Evolutionary conservation across 2,888 invertebrate genomes (phyloP).

Genomic region (Nebria brevicollis): DNA sequence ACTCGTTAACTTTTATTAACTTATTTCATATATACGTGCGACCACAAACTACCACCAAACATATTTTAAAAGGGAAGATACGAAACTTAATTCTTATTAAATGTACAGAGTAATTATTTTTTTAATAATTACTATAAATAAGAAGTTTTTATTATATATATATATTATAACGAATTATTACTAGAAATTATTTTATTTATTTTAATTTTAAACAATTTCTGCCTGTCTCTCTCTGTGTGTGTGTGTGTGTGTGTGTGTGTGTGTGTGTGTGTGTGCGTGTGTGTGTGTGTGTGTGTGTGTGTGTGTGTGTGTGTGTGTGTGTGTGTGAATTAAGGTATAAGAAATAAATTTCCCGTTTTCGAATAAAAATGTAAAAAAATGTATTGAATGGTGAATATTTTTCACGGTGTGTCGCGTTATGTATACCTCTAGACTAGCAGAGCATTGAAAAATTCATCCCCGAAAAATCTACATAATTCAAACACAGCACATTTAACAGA

Average conservation of each 20-base stretch:
- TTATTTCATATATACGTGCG: not conserved
- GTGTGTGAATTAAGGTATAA: not conserved
- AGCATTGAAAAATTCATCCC: constrained; percentile 37
- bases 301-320: not conserved
- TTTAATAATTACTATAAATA: no score
- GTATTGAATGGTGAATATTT: not conserved
- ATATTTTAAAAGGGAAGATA: not conserved
- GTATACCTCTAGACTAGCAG: constrained; percentile 10
- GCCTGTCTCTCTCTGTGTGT: no score
- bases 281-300: no score
- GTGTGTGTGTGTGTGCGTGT: not conserved
- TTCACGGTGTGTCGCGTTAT: not conserved
- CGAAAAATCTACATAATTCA: constrained; percentile 40
- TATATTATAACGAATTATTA: no score
- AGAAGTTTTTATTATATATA: no score
- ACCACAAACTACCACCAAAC: not conserved
- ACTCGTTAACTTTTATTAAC: not conserved
- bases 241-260: not conserved
- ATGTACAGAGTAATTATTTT: no score
- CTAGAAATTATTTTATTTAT: no score
- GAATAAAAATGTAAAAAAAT: not conserved
- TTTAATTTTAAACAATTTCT: no score
- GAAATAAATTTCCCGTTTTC: not conserved
- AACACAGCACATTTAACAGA: constrained; percentile 42
- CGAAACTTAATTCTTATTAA: no score